These are phyloP conservation scores for Stigmatopora argus DNA, from an alignment of 2,113 vertebrate species.

Conservation along the genomic window DNA sequence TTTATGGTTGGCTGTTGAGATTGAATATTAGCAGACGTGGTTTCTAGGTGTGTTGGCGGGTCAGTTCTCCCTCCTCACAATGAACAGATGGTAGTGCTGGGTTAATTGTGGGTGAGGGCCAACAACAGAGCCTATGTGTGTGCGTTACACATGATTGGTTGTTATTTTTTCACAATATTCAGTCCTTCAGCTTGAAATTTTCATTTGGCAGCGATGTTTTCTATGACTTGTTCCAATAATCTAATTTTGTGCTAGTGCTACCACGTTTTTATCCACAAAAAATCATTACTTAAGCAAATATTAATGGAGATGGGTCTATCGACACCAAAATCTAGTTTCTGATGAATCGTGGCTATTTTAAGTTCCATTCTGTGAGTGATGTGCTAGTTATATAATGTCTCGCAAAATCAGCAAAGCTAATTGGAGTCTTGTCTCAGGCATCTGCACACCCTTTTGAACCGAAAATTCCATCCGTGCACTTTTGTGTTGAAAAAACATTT, in stretches of 20 bases:
- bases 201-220: neutral
- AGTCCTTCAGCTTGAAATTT: constrained; percentile 2
- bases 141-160: constrained; percentile 27
- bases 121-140: constrained; percentile 53
- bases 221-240: neutral
- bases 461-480: too few species aligned
- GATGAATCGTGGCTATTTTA: neutral
- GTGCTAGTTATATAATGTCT: neutral
- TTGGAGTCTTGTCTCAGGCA: neutral
- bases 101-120: constrained; percentile 61
- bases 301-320: neutral
- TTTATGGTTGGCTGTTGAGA: constrained; percentile 19
- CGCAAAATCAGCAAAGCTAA: neutral
- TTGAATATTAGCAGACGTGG: constrained; percentile 43
- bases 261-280: neutral
- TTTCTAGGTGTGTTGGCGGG: constrained; percentile 52
- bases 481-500: constrained; percentile 6
- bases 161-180: constrained; percentile 1
- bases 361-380: neutral
- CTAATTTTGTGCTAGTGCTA: neutral
- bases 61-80: constrained; percentile 50
- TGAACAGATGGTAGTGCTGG: constrained; percentile 73
- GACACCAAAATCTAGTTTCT: neutral
- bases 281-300: neutral
- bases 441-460: neutral